Evolutionary conservation across 2,113 vertebrate species (phyloP).

Genomic region (Hassar affinis): DNA sequence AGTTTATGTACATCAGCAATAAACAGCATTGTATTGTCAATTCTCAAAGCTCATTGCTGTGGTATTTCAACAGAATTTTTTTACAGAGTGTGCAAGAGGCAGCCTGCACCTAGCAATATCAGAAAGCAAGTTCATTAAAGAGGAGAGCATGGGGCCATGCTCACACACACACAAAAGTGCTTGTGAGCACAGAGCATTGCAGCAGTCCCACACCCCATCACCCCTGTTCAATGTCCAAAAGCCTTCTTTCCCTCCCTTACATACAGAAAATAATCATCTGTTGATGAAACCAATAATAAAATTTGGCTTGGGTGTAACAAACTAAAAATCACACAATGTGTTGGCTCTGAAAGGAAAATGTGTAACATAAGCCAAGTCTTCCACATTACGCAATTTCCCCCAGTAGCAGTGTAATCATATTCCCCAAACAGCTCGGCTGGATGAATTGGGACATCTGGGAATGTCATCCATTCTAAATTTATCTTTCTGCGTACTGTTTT

Average conservation of each 20-base stretch:
- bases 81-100: neutral
- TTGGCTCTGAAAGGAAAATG: neutral
- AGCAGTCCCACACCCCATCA: neutral
- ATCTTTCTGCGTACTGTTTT: neutral
- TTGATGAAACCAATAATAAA: no score
- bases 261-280: no score
- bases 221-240: neutral
- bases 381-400: constrained; percentile 16
- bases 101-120: neutral
- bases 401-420: constrained; percentile 28
- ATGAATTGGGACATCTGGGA: constrained; percentile 43
- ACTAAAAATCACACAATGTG: neutral
- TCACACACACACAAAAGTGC: neutral
- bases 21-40: neutral
- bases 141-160: neutral
- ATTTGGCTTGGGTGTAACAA: neutral
- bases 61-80: neutral
- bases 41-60: neutral
- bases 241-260: no score
- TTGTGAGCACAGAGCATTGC: neutral
- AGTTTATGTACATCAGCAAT: no score
- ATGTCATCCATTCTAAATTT: constrained; percentile 31
- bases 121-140: neutral
- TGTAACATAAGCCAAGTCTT: constrained; percentile 22
- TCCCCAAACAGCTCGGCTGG: constrained; percentile 25